Percentiles rank a stretch among this genome's conserved stretches.
Evolutionary conservation across 1,140 invertebrate genomes (phyloP).

Genomic region (Lasioglossum baleicum): DNA sequence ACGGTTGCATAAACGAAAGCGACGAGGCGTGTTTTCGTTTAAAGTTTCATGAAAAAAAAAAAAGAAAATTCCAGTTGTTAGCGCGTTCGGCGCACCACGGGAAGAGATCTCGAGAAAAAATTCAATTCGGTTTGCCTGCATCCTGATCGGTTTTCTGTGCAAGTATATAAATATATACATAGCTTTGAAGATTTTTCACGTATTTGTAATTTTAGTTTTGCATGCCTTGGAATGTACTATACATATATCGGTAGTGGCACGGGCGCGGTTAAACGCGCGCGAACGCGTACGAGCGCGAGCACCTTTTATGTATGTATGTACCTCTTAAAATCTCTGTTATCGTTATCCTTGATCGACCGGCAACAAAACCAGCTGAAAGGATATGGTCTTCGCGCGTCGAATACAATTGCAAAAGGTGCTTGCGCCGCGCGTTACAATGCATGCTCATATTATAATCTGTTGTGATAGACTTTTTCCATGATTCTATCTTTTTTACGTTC

Average conservation of each 20-base stretch:
- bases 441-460: constrained; percentile 48
- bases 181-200: constrained; percentile 57
- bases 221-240: constrained; percentile 51
- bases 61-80: not conserved
- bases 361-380: not conserved
- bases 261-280: not conserved
- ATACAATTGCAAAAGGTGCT: not conserved
- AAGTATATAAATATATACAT: constrained; percentile 52
- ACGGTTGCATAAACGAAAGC: not conserved
- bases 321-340: not conserved
- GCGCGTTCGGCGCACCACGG: not conserved
- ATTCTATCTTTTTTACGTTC: constrained; percentile 30
- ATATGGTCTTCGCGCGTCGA: too few relatives aligned
- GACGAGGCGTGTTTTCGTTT: constrained; percentile 6
- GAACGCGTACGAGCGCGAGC: constrained; percentile 1
- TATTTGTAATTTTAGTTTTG: constrained; percentile 58
- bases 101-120: constrained; percentile 35
- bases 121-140: constrained; percentile 62
- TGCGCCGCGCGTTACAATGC: constrained; percentile 20
- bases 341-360: not conserved
- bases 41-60: not conserved
- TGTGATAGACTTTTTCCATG: constrained; percentile 34
- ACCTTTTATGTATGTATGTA: not conserved
- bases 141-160: constrained; percentile 49
- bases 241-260: constrained; percentile 21